These are phyloP conservation scores for Anser cygnoides DNA, from an alignment of 2,113 vertebrate species.

Conservation along the genomic window DNA sequence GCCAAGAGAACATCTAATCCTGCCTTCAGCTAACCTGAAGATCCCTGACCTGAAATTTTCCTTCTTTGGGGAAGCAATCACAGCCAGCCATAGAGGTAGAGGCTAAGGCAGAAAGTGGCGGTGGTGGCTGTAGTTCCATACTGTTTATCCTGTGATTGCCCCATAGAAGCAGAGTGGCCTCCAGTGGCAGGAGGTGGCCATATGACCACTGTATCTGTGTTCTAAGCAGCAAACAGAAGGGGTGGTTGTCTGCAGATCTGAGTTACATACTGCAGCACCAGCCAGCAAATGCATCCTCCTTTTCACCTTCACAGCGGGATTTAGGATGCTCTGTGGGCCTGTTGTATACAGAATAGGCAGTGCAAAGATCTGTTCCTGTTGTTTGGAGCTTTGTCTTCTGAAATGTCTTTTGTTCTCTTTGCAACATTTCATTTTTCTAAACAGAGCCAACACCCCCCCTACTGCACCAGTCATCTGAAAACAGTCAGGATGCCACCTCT, in stretches of 20 bases:
- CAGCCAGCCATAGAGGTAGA: not conserved
- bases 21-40: not conserved
- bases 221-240: not conserved
- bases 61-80: not conserved
- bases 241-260: not conserved
- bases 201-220: accelerated
- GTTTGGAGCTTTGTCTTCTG: not conserved
- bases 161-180: conserved; percentile 29
- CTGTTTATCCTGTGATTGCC: not conserved
- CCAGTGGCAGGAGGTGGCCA: conserved; percentile 10
- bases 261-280: not conserved
- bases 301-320: conserved; percentile 39
- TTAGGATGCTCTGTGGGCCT: not conserved
- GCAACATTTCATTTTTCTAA: not conserved
- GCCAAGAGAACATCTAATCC: not conserved
- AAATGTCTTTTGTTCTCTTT: not conserved
- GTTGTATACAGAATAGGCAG: not conserved
- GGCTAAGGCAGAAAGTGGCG: not conserved
- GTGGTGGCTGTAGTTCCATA: not conserved
- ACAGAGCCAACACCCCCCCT: not conserved
- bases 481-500: not conserved
- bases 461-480: not conserved
- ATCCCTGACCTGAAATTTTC: not conserved
- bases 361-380: not conserved
- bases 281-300: conserved; percentile 29